phyloP scores from a whole-genome alignment of 2,113 vertebrate species.

The Epinephelus fuscoguttatus region DNA sequence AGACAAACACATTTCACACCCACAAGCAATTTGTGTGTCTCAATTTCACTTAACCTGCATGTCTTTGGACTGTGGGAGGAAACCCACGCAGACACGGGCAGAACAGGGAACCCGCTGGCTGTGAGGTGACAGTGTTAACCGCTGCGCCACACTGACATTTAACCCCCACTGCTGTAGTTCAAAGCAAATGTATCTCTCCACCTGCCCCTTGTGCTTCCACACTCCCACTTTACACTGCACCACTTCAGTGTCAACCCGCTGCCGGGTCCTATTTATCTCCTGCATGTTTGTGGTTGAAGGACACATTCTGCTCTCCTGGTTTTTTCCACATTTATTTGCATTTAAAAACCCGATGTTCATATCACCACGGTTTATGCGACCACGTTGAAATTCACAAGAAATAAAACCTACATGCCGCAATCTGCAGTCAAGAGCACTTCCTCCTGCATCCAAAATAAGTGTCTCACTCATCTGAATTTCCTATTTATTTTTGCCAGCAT shows the following conservation, averaged over 20 bases:
- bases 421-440: neutral
- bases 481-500: conserved; percentile 14
- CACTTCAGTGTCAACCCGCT: conserved; percentile 16
- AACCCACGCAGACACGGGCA: conserved; percentile 26
- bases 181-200: conserved; percentile 44
- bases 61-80: conserved; percentile 42
- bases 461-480: conserved; percentile 26
- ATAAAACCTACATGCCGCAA: neutral
- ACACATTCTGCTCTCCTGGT: neutral
- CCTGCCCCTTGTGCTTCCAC: conserved; percentile 26
- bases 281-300: neutral
- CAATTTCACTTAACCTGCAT: conserved; percentile 47
- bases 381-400: neutral
- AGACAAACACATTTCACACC: conserved; percentile 40
- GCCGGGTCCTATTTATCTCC: conserved; percentile 9
- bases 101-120: conserved; percentile 44
- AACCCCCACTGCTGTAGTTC: conserved; percentile 37
- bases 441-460: conserved; percentile 23
- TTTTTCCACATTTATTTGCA: neutral
- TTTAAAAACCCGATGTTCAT: conserved; percentile 15
- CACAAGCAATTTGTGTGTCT: conserved; percentile 54
- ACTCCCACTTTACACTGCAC: conserved; percentile 20
- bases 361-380: neutral
- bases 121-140: conserved; percentile 51
- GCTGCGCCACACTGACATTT: conserved; percentile 43